A percentile compares a stretch with the other conserved stretches of the same genome.
Evolutionary conservation across 1,140 invertebrate genomes (phyloP).

Genomic region (Heliconius hermathena): DNA sequence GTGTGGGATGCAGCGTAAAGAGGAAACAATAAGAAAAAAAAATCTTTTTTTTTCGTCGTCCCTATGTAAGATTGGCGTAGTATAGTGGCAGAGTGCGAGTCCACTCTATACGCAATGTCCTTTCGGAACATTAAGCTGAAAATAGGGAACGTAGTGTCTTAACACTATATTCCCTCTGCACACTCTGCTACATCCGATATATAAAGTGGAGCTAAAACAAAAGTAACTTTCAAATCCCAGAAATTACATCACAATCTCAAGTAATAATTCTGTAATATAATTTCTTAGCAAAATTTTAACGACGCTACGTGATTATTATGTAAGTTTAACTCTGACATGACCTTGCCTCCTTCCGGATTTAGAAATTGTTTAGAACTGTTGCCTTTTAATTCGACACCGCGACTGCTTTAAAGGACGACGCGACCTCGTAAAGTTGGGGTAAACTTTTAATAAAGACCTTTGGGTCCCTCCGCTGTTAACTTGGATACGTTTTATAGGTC

Average conservation of each 20-base stretch:
- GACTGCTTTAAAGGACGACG: not conserved
- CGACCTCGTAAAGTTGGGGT: constrained; percentile 18
- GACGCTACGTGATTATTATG: not conserved
- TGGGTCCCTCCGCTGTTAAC: constrained; percentile 16
- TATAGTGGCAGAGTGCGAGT: too few relatives aligned
- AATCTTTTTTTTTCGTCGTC: too few relatives aligned
- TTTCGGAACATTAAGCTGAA: too few relatives aligned
- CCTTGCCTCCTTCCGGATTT: constrained; percentile 9
- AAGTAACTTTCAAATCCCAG: not conserved
- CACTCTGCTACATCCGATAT: too few relatives aligned
- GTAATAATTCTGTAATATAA: not conserved
- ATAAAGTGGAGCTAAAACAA: too few relatives aligned
- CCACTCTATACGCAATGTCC: too few relatives aligned
- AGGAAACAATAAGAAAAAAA: too few relatives aligned
- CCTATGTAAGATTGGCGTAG: too few relatives aligned
- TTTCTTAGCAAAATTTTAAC: not conserved
- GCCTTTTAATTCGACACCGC: constrained; percentile 16
- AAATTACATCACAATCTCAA: not conserved
- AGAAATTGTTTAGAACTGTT: constrained; percentile 9
- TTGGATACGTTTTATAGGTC: constrained; percentile 17
- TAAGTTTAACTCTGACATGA: not conserved
- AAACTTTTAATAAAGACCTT: constrained; percentile 38
- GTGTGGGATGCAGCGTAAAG: too few relatives aligned
- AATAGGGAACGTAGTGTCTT: too few relatives aligned
- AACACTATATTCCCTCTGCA: too few relatives aligned